Evolutionary conservation across 2,888 invertebrate genomes (phyloP).

Genomic region (Gymnoscelis rufifasciata): DNA sequence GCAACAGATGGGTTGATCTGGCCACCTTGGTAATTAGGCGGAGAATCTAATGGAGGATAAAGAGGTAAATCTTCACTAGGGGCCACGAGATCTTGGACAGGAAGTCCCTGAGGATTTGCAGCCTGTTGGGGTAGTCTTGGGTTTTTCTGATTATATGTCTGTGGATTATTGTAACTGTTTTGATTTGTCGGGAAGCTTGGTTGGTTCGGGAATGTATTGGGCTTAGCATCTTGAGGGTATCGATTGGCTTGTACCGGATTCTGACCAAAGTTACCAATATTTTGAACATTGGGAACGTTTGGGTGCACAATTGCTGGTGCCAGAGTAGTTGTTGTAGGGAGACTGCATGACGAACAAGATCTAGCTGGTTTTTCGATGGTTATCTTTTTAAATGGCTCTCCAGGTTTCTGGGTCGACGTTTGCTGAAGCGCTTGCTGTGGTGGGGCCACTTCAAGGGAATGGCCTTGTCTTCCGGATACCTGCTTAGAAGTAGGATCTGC

Average conservation of each 20-base stretch:
- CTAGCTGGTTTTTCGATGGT: constrained; percentile 56
- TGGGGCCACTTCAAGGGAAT: constrained; percentile 48
- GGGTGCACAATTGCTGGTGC: constrained; percentile 33
- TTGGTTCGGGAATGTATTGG: constrained; percentile 8
- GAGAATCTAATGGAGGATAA: background rate
- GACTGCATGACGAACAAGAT: constrained; percentile 80
- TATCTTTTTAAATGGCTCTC: constrained; percentile 30
- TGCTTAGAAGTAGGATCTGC: constrained; percentile 44
- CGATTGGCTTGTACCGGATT: constrained; percentile 7
- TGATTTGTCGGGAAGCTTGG: constrained; percentile 3
- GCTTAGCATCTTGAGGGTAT: constrained; percentile 12
- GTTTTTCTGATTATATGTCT: constrained; percentile 7
- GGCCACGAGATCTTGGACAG: constrained; percentile 3
- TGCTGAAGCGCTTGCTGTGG: constrained; percentile 28
- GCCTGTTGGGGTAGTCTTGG: no score
- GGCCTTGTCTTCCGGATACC: constrained; percentile 46
- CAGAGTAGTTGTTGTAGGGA: constrained; percentile 71
- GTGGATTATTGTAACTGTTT: constrained; percentile 8
- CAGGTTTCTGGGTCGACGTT: constrained; percentile 25
- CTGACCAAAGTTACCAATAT: constrained; percentile 10
- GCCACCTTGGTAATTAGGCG: background rate
- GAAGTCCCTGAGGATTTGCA: background rate
- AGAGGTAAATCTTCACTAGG: constrained; percentile 10
- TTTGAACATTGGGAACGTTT: constrained; percentile 9
- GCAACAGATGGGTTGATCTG: no score